These are phyloP conservation scores for Heterohyrax brucei DNA, from an alignment of 2,797 vertebrate species.

Conservation along the genomic window DNA sequence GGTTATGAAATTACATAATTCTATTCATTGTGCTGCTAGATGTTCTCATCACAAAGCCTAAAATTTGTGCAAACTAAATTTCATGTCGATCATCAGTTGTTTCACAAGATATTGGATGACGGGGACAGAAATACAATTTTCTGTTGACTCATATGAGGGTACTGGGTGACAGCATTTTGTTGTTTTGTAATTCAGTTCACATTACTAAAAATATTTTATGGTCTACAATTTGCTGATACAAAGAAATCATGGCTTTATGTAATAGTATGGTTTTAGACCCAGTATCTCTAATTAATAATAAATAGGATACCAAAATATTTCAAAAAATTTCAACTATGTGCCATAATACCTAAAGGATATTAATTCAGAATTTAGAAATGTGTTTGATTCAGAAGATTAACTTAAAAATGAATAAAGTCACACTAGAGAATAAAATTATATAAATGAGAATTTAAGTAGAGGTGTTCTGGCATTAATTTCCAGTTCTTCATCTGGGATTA, in stretches of 20 bases:
- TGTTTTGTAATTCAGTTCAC: slow-evolving; percentile 23
- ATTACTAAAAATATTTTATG: slow-evolving; percentile 11
- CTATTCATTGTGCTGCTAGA: background rate
- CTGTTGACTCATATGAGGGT: background rate
- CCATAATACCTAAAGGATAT: background rate
- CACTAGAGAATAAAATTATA: background rate
- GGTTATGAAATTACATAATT: background rate
- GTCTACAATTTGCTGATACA: background rate
- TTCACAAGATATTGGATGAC: background rate
- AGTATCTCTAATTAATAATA: background rate
- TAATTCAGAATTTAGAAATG: slow-evolving; percentile 14
- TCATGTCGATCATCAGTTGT: background rate
- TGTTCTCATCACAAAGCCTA: slow-evolving; percentile 17
- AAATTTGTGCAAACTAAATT: slow-evolving; percentile 30
- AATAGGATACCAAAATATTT: background rate
- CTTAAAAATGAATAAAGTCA: background rate
- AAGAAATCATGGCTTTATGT: background rate
- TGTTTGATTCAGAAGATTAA: background rate
- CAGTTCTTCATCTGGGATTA: background rate
- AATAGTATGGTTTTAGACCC: background rate
- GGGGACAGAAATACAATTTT: background rate
- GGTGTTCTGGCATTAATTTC: background rate
- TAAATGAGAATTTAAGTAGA: slow-evolving; percentile 4
- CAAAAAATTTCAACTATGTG: background rate
- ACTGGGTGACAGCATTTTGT: background rate